These are phyloP conservation scores for Hiodon alosoides DNA, from an alignment of 2,113 vertebrate species.

Conservation along the genomic window DNA sequence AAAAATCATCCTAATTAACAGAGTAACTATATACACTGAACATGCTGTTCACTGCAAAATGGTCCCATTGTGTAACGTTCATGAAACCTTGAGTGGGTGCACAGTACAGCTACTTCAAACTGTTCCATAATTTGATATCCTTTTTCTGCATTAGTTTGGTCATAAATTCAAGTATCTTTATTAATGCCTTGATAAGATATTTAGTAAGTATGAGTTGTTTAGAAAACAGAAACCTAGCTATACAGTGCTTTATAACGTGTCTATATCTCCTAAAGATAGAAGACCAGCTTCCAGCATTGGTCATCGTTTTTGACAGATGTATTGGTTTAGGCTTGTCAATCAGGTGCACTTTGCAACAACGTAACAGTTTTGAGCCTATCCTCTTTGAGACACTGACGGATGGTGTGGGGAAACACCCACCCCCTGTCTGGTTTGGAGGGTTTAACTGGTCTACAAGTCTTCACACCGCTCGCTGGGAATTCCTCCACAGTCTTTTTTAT, in stretches of 20 bases:
- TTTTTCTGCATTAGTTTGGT: neutral
- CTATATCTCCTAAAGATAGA: neutral
- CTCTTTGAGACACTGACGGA: neutral
- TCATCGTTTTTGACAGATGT: neutral
- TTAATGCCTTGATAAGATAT: neutral
- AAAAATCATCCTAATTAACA: no score
- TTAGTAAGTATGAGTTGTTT: neutral
- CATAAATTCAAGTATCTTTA: neutral
- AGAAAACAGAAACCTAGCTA: neutral
- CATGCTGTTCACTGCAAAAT: no score
- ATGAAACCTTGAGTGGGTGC: no score
- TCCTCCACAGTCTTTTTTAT: neutral
- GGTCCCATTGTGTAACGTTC: no score
- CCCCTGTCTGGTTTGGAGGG: neutral
- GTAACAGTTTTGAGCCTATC: neutral
- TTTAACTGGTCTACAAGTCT: neutral
- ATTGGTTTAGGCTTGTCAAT: neutral
- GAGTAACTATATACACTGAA: no score
- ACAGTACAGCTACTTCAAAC: no score
- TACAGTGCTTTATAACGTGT: neutral
- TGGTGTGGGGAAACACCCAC: neutral
- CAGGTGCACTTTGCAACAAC: neutral
- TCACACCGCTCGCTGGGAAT: neutral
- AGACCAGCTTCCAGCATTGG: neutral
- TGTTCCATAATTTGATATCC: no score